These are phyloP conservation scores for Cathartes aura DNA, from an alignment of 2,113 vertebrate genomes.

Conservation along the genomic window DNA sequence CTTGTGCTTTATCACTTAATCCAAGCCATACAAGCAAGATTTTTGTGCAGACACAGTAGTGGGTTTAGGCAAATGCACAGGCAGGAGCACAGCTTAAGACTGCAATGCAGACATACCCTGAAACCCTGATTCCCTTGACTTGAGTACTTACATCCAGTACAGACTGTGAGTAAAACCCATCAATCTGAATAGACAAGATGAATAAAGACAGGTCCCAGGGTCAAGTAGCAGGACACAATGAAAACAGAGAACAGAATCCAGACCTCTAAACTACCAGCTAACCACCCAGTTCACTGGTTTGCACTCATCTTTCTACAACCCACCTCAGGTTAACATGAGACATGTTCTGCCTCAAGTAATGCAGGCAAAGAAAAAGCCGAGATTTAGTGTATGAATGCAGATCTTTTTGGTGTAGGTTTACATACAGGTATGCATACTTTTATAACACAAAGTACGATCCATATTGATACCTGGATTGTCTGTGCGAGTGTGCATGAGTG, in stretches of 20 bases:
- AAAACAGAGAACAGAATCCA: not conserved
- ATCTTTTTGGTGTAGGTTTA: not conserved
- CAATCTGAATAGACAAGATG: not conserved
- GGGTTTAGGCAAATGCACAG: not conserved
- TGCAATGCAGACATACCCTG: not conserved
- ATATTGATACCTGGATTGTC: not conserved
- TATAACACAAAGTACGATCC: not conserved
- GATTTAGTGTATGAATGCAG: not conserved
- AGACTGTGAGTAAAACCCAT: not conserved
- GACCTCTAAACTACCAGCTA: not conserved
- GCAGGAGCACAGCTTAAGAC: not conserved
- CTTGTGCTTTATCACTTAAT: slow-evolving; percentile 19
- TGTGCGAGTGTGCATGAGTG: not conserved
- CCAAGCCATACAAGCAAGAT: not conserved
- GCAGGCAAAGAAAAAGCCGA: not conserved
- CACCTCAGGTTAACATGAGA: not conserved
- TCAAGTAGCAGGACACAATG: not conserved
- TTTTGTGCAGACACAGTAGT: not conserved
- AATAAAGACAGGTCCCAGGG: not conserved
- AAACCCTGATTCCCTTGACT: not conserved
- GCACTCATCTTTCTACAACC: not conserved
- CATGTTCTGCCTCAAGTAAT: not conserved
- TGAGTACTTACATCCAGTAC: not conserved
- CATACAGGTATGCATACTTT: not conserved
- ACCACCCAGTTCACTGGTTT: not conserved